A percentile compares a stretch with the other conserved stretches of the same genome.
Evolutionary conservation across 53 echinoderm and acorn worm species (phyloP).

Genomic region (Echinometra lucunter): DNA sequence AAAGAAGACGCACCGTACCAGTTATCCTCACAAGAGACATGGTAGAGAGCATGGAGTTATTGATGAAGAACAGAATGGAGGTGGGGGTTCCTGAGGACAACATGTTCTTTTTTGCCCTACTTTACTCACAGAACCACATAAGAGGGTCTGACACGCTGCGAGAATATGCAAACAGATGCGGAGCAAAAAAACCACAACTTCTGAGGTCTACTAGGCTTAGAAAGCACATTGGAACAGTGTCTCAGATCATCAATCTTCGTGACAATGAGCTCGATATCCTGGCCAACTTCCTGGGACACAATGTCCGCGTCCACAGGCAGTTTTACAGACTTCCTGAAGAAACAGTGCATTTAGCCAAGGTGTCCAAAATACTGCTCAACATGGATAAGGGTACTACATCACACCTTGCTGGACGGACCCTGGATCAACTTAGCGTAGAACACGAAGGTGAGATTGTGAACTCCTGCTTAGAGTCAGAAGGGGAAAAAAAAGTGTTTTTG

Average conservation of each 20-base stretch:
- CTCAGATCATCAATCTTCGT: slow-evolving; percentile 81
- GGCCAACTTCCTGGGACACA: slow-evolving; percentile 83
- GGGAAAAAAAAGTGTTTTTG: slow-evolving; percentile 1
- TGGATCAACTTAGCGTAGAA: slow-evolving; percentile 66
- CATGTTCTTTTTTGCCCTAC: slow-evolving; percentile 72
- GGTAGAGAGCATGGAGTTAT: slow-evolving; percentile 72
- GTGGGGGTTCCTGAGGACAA: slow-evolving; percentile 69
- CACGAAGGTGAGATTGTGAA: too few relatives aligned
- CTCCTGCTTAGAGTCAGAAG: slow-evolving; percentile 2
- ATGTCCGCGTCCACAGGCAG: slow-evolving; percentile 79
- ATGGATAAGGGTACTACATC: slow-evolving; percentile 75
- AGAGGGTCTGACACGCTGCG: slow-evolving; percentile 79
- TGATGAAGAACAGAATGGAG: slow-evolving; percentile 75
- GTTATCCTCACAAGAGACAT: slow-evolving; percentile 75
- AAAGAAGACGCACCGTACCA: slow-evolving; percentile 81
- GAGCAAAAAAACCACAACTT: slow-evolving; percentile 67
- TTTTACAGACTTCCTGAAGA: slow-evolving; percentile 81
- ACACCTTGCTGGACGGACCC: slow-evolving; percentile 74
- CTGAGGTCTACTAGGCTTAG: slow-evolving; percentile 78
- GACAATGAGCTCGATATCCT: slow-evolving; percentile 85
- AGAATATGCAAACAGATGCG: slow-evolving; percentile 70
- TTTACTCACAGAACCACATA: slow-evolving; percentile 48
- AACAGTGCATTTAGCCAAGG: slow-evolving; percentile 83
- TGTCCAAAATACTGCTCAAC: slow-evolving; percentile 78
- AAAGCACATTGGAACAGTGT: slow-evolving; percentile 78